Conservation (phyloP, 2,113 vertebrate genomes). For the Oncorhynchus clarkii region DNA sequence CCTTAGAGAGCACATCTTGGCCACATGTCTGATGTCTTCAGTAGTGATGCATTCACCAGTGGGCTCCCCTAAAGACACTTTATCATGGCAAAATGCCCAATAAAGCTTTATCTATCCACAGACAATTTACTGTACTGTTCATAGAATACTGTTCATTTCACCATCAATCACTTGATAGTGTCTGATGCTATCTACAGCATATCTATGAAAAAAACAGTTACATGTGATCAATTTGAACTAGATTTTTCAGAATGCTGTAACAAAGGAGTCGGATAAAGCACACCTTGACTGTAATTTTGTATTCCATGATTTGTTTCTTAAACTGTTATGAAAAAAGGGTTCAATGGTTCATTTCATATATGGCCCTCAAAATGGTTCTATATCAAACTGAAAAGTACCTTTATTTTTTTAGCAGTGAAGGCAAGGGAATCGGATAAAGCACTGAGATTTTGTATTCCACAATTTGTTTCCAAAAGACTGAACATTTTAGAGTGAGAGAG, state of each 20-base stretch:
- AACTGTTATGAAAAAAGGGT: too few relatives aligned
- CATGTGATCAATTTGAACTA: background rate
- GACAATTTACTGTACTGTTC: background rate
- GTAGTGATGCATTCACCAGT: background rate
- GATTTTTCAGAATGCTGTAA: background rate
- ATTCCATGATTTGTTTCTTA: background rate
- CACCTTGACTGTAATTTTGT: background rate
- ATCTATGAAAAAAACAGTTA: background rate
- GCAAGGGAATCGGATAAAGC: too few relatives aligned
- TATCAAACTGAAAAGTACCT: too few relatives aligned
- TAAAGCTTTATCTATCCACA: background rate
- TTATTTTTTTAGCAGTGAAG: too few relatives aligned
- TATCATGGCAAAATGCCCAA: background rate
- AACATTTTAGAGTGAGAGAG: background rate
- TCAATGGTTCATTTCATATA: too few relatives aligned
- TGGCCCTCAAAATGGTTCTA: too few relatives aligned
- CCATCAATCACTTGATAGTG: too few relatives aligned
- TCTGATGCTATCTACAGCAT: background rate
- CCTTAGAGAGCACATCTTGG: conserved; percentile 16
- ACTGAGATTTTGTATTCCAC: too few relatives aligned
- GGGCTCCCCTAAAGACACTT: background rate
- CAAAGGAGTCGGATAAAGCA: background rate
- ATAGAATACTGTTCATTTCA: background rate
- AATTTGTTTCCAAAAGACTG: background rate
- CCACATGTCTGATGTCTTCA: background rate